phyloP scores from a whole-genome alignment of 2,797 vertebrate species.

The Xenops minutus region DNA sequence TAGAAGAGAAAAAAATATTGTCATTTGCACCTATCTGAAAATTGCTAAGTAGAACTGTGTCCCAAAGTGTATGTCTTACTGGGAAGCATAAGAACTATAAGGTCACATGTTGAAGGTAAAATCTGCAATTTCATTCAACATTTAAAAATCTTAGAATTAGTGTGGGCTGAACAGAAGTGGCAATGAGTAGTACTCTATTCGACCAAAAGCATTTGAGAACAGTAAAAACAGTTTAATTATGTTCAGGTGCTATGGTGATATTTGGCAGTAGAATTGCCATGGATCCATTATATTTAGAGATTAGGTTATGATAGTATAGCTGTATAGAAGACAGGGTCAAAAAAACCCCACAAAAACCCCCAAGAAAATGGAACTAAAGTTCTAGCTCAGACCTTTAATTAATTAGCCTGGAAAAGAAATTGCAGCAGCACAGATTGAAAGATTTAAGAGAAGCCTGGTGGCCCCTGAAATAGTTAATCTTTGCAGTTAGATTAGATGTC shows the following conservation, averaged over 20 bases:
- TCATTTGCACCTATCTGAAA: neutral
- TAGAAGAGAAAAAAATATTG: neutral
- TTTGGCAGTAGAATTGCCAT: neutral
- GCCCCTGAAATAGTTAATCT: conserved; percentile 24
- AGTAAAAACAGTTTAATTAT: conserved; percentile 16
- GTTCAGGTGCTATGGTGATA: neutral
- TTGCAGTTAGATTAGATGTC: neutral
- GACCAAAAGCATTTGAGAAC: neutral
- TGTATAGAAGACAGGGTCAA: neutral
- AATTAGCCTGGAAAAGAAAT: conserved; percentile 20
- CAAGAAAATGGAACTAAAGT: neutral
- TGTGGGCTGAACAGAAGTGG: neutral
- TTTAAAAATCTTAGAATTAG: neutral
- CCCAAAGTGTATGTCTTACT: neutral
- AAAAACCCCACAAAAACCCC: neutral
- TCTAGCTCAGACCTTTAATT: conserved; percentile 10
- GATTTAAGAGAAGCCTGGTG: neutral
- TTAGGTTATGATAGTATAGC: neutral
- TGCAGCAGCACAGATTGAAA: neutral
- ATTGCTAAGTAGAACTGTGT: neutral
- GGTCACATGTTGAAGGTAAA: neutral
- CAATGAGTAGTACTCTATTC: neutral
- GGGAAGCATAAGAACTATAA: neutral
- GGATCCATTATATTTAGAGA: neutral
- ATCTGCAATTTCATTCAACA: neutral